These are phyloP conservation scores for Vesta saturnalis DNA, from an alignment of 2,888 invertebrate genomes.

Conservation along the genomic window DNA sequence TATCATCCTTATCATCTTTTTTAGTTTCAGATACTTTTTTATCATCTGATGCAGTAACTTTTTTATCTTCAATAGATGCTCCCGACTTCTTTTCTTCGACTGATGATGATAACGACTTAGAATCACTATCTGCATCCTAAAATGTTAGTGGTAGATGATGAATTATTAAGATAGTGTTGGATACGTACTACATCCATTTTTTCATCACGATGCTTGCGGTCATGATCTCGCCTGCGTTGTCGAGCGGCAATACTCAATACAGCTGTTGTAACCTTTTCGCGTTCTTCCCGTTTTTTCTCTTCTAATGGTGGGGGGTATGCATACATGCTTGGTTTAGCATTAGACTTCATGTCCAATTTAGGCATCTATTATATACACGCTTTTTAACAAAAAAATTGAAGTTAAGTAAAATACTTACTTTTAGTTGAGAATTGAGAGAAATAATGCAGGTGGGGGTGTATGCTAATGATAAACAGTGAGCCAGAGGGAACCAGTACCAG, in stretches of 20 bases:
- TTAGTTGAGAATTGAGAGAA: constrained; percentile 90
- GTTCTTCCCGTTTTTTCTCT: constrained; percentile 97
- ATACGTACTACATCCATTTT: constrained; percentile 88
- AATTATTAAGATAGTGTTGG: not conserved
- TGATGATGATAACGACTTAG: constrained; percentile 58
- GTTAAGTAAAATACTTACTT: constrained; percentile 60
- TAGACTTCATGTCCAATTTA: constrained; percentile 90
- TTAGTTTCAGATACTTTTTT: constrained; percentile 54
- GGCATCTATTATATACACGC: constrained; percentile 85
- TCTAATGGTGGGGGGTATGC: constrained; percentile 97
- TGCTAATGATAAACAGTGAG: constrained; percentile 94
- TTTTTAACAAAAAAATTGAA: constrained; percentile 10
- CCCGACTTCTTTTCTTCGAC: constrained; percentile 60
- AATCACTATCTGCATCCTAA: constrained; percentile 52
- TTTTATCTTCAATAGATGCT: constrained; percentile 24
- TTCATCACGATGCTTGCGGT: constrained; percentile 67
- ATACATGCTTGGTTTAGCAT: constrained; percentile 93
- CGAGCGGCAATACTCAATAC: constrained; percentile 96
- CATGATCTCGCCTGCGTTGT: constrained; percentile 85
- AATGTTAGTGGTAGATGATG: not conserved
- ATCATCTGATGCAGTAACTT: constrained; percentile 25
- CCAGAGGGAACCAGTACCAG: constrained; percentile 99
- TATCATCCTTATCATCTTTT: constrained; percentile 61
- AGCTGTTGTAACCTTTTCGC: constrained; percentile 97
- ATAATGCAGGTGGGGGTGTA: constrained; percentile 97